phyloP scores from a whole-genome alignment of 2,888 invertebrate genomes.

The Machimus rusticus region DNA sequence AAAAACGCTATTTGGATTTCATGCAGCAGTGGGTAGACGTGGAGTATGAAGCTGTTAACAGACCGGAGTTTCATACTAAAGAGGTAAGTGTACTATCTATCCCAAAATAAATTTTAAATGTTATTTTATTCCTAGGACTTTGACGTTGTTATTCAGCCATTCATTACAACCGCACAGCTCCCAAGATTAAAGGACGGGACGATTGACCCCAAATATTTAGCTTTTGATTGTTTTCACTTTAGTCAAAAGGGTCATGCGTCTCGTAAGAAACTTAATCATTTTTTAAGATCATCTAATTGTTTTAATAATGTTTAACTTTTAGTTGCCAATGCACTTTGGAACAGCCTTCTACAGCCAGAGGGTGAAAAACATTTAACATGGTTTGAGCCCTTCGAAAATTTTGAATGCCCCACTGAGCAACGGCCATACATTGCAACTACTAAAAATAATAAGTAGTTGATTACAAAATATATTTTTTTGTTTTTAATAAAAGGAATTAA shows the following conservation, averaged over 20 bases:
- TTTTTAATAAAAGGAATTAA: too few relatives aligned
- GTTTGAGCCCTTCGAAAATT: conserved; percentile 53
- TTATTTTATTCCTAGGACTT: conserved; percentile 64
- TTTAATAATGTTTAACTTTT: background rate
- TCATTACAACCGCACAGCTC: conserved; percentile 61
- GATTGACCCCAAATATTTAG: conserved; percentile 65
- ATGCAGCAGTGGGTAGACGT: conserved; percentile 66
- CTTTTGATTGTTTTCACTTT: conserved; percentile 71
- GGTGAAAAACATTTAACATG: conserved; percentile 62
- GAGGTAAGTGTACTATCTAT: conserved; percentile 51
- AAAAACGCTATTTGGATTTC: conserved; percentile 52
- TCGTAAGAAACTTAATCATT: conserved; percentile 57
- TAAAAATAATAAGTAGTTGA: conserved; percentile 50
- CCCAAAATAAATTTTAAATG: background rate
- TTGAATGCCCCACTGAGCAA: conserved; percentile 57
- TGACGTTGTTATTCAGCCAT: conserved; percentile 67
- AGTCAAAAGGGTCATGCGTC: conserved; percentile 69
- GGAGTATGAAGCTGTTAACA: conserved; percentile 65
- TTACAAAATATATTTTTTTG: background rate
- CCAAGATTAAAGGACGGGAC: conserved; percentile 61
- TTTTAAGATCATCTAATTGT: background rate
- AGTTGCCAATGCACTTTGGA: conserved; percentile 69
- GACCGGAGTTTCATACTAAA: conserved; percentile 58
- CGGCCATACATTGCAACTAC: conserved; percentile 58
- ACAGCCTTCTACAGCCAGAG: conserved; percentile 67